Evolutionary conservation across 1,140 invertebrate species (phyloP), one percentile per base, ranked within the genome.

Genomic region (Diuraphis noxia): DNA sequence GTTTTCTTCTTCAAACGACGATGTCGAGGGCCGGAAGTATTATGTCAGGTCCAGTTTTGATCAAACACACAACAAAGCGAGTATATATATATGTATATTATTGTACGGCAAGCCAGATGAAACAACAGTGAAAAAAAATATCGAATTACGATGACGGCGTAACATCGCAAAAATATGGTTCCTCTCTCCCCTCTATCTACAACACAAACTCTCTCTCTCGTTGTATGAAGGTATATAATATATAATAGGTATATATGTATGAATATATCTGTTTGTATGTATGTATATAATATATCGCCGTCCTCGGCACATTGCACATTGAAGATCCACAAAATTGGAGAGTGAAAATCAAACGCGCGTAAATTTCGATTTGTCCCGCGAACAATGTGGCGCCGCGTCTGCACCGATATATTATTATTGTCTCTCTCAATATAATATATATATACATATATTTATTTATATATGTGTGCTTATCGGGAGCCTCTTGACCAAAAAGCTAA

Each of bases 381-480:
- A 91, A 91, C 89, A 91, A 91, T 91, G 89, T 91, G 89, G 89
- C 89, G 89, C 89, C 88, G 38, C 23, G 89, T 91, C 72, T 81
- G 43, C 77, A 23, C 34, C n/a, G 43, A 77, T 87, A 87, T 88
- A 88, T 36, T 43, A 49, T 72, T 72, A 72, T 72, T 72, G 56
- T 72, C 30, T 72, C 56, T 72, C 17, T 72, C 56, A n/a, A n/a
- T 34, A 72, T 72, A n/a, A 72, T n/a, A 52, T 43, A 84, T 85
- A 85, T 46, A 17, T 21, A 46, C 34, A 30, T 34, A 5, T 46
- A 36, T n/a, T 3, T 40, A n/a, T n/a, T 4, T 40, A 23, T n/a
- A 25, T 30, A n/a, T 79, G 63, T 90, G 77, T 40, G 77, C 49
- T 38, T 52, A 49, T 91, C 36, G 77, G 77, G 41, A 91, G 36